Evolutionary conservation across 2,888 invertebrate genomes (phyloP).

Genomic region (Eulithis testata): DNA sequence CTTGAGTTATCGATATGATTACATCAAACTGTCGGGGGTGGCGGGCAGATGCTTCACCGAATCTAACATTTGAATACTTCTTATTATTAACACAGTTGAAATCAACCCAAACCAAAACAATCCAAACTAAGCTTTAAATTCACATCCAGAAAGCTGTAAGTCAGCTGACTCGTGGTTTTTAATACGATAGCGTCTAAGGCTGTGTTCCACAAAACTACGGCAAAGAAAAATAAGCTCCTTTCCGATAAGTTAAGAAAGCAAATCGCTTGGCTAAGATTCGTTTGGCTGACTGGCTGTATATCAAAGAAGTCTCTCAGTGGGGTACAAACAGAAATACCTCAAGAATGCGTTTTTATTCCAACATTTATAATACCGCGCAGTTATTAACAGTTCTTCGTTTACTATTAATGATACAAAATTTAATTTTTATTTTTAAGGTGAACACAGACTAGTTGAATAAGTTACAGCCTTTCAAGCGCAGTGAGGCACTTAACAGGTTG

Average conservation of each 20-base stretch:
- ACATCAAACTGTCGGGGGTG: conserved; percentile 65
- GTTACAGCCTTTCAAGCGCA: no score
- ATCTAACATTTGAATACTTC: conserved; percentile 51
- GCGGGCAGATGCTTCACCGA: conserved; percentile 59
- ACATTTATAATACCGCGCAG: conserved; percentile 68
- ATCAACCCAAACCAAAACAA: conserved; percentile 21
- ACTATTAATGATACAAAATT: conserved; percentile 71
- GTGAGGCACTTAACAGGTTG: no score
- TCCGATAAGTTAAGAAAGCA: conserved; percentile 15
- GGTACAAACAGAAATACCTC: conserved; percentile 61
- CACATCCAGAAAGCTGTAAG: conserved; percentile 10
- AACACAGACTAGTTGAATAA: not conserved
- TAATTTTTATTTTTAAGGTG: conserved; percentile 59
- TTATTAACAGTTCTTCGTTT: conserved; percentile 73
- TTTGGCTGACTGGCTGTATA: conserved; percentile 46
- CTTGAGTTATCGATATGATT: conserved; percentile 63
- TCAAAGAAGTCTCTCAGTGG: conserved; percentile 71
- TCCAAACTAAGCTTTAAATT: conserved; percentile 15
- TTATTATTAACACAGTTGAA: conserved; percentile 53
- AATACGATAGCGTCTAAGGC: conserved; percentile 9
- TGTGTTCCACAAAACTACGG: conserved; percentile 8
- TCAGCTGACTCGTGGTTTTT: not conserved
- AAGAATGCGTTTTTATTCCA: conserved; percentile 73
- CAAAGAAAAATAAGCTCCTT: conserved; percentile 34
- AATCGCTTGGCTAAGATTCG: conserved; percentile 19